A percentile compares a stretch with the other conserved stretches of the same genome.
Conservation (phyloP, 2,888 invertebrate genomes). For the Aquatica leii region DNA sequence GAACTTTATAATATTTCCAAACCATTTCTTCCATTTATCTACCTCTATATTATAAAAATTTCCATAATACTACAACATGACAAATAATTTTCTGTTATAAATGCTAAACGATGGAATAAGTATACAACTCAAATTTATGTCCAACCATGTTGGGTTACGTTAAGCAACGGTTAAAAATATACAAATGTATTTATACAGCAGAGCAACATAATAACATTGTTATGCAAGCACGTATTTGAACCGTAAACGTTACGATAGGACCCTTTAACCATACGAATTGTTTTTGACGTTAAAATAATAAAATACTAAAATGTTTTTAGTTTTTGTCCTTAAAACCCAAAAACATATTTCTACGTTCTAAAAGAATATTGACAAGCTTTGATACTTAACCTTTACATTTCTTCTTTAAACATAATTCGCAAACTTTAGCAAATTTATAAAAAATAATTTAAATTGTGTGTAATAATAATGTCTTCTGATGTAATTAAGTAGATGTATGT, state of each 20-base stretch:
- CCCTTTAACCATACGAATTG: too few relatives aligned
- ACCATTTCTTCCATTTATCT: conserved; percentile 38
- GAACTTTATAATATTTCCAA: conserved; percentile 34
- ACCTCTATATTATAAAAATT: conserved; percentile 32
- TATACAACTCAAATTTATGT: conserved; percentile 10
- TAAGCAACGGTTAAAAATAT: conserved; percentile 6
- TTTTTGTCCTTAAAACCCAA: too few relatives aligned
- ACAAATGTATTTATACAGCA: conserved; percentile 8
- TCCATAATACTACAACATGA: conserved; percentile 33
- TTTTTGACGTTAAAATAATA: too few relatives aligned
- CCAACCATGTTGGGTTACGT: conserved; percentile 9
- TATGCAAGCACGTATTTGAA: too few relatives aligned
- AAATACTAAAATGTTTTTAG: too few relatives aligned
- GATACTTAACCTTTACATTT: too few relatives aligned
- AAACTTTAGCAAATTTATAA: too few relatives aligned
- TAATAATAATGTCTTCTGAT: conserved; percentile 1
- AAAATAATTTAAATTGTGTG: conserved; percentile 3
- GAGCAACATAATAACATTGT: too few relatives aligned
- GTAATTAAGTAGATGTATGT: background rate
- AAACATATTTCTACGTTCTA: too few relatives aligned
- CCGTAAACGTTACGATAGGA: too few relatives aligned
- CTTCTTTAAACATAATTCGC: too few relatives aligned
- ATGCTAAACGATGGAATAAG: conserved; percentile 21
- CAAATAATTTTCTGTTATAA: conserved; percentile 31
- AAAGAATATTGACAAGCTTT: too few relatives aligned